Conservation (phyloP, 2,113 vertebrate genomes). For the Gobius niger region DNA sequence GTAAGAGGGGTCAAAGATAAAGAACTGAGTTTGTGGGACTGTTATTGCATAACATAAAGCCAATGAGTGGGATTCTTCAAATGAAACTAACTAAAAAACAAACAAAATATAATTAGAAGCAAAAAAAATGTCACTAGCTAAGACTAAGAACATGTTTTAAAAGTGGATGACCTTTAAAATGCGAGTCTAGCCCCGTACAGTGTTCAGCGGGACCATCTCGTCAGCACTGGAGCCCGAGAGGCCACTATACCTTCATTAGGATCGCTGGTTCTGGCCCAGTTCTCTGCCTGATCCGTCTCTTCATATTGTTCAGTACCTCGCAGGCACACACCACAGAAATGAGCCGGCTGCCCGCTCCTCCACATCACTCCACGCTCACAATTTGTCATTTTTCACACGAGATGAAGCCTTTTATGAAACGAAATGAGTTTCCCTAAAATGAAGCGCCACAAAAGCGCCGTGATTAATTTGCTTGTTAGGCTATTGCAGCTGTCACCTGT, state of each 20-base stretch:
- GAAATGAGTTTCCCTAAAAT: slow-evolving; percentile 82
- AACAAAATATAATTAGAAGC: no score
- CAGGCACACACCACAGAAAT: slow-evolving; percentile 68
- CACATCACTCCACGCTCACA: slow-evolving; percentile 72
- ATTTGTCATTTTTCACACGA: slow-evolving; percentile 82
- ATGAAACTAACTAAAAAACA: no score
- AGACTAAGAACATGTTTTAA: slow-evolving; percentile 20
- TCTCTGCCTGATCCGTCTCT: slow-evolving; percentile 64
- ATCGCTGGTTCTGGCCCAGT: slow-evolving; percentile 67
- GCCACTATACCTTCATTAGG: slow-evolving; percentile 75
- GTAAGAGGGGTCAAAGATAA: no score
- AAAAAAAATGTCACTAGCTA: no score
- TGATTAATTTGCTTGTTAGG: slow-evolving; percentile 87
- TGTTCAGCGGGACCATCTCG: slow-evolving; percentile 76
- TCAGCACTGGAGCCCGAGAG: slow-evolving; percentile 74
- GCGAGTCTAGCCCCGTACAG: slow-evolving; percentile 51
- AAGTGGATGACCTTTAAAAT: slow-evolving; percentile 44
- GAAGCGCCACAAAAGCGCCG: slow-evolving; percentile 80
- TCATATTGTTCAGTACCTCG: slow-evolving; percentile 67
- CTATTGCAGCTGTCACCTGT: slow-evolving; percentile 84
- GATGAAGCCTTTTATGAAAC: slow-evolving; percentile 83
- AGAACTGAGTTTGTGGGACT: no score
- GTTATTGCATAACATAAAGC: no score
- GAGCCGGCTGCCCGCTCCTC: slow-evolving; percentile 65
- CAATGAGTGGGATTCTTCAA: no score